Evolutionary conservation across 2,888 invertebrate genomes (phyloP).

Genomic region (Lepas anatifera): DNA sequence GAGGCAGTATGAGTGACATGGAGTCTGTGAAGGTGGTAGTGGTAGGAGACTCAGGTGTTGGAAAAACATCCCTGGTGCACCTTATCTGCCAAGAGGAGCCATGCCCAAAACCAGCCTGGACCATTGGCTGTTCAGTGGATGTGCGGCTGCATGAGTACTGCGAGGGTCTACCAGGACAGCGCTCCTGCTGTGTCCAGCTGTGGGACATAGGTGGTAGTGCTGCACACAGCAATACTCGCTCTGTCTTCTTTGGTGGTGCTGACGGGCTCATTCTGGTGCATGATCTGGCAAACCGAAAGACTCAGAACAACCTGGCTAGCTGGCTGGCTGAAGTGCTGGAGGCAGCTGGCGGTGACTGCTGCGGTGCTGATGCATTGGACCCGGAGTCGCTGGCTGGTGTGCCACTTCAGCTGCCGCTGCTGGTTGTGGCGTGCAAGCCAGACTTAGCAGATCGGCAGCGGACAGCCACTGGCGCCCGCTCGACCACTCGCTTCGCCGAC

Average conservation of each 20-base stretch:
- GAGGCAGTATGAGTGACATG: conserved; percentile 19
- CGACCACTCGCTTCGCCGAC: conserved; percentile 55
- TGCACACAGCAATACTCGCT: conserved; percentile 81
- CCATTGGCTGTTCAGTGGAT: conserved; percentile 90
- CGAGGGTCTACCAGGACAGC: conserved; percentile 83
- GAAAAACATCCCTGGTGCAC: conserved; percentile 90
- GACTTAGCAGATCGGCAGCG: conserved; percentile 66
- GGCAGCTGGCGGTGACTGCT: conserved; percentile 38
- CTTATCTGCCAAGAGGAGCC: conserved; percentile 79
- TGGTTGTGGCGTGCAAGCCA: conserved; percentile 87
- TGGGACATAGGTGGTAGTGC: conserved; percentile 97
- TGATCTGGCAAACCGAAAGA: conserved; percentile 91
- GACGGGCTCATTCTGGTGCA: conserved; percentile 93
- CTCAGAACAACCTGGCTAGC: conserved; percentile 80
- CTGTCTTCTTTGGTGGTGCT: conserved; percentile 84
- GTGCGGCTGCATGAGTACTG: conserved; percentile 90
- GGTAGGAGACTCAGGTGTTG: conserved; percentile 90
- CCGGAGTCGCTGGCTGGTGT: conserved; percentile 27
- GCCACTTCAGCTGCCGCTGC: conserved; percentile 71
- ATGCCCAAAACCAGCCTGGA: conserved; percentile 79
- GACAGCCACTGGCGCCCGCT: conserved; percentile 45
- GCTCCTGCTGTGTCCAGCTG: conserved; percentile 82
- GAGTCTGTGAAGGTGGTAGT: conserved; percentile 49
- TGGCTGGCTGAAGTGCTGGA: conserved; percentile 86
- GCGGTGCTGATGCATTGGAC: not conserved